Percentiles rank a stretch among this genome's conserved stretches.
These are phyloP conservation scores for Apostichopus parvimensis DNA, from an alignment of 35 echinoderm and acorn worm species.

Conservation along the genomic window DNA sequence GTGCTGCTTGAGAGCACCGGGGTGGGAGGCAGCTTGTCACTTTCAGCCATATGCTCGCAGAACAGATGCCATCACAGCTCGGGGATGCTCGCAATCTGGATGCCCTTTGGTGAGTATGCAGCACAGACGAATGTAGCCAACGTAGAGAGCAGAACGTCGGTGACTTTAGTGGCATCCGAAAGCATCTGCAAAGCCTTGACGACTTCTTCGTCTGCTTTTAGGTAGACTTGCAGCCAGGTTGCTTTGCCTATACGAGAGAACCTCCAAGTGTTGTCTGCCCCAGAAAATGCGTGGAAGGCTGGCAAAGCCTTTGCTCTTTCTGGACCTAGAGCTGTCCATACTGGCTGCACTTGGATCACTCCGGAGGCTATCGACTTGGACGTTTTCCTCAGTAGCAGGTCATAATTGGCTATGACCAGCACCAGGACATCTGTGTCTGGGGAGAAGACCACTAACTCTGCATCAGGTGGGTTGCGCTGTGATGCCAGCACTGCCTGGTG, in stretches of 20 bases:
- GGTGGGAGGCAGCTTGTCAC: constrained; percentile 6
- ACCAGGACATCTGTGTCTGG: too few relatives aligned
- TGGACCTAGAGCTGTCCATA: too few relatives aligned
- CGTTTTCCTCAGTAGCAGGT: too few relatives aligned
- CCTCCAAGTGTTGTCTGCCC: constrained; percentile 11
- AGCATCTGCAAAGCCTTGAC: too few relatives aligned
- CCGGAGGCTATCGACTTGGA: background rate
- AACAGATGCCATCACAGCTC: too few relatives aligned
- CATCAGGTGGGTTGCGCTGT: background rate
- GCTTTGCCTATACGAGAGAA: too few relatives aligned
- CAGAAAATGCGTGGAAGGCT: constrained; percentile 29
- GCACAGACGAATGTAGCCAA: constrained; percentile 32
- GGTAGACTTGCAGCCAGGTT: too few relatives aligned
- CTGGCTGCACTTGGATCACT: too few relatives aligned
- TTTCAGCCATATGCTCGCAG: background rate
- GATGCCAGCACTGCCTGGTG: background rate
- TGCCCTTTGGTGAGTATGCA: constrained; percentile 3
- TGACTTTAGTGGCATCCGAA: background rate
- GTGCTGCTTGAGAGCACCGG: background rate
- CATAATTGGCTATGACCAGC: too few relatives aligned
- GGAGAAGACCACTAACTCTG: too few relatives aligned
- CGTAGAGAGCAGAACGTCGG: background rate
- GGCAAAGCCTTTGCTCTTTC: background rate
- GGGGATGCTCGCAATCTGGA: too few relatives aligned
- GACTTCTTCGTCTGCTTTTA: too few relatives aligned